Evolutionary conservation across 2,113 vertebrate species (phyloP), one percentile per base, ranked within the genome.

Genomic region (Dendropsophus ebraccatus): DNA sequence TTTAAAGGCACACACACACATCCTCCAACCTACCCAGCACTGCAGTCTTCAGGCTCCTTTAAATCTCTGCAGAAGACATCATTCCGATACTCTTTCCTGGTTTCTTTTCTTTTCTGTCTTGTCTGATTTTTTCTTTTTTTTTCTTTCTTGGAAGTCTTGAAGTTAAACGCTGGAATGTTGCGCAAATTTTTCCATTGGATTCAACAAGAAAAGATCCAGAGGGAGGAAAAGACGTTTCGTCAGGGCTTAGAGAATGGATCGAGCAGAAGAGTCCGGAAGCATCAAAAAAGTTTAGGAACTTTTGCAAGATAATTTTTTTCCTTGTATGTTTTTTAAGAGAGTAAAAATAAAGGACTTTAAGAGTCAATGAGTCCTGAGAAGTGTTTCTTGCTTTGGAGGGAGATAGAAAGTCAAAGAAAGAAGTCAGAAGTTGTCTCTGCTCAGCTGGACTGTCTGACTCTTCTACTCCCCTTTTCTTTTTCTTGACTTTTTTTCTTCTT

Each of bases 141-240:
- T 52, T 72, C 4, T 4, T 11, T 37, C 32, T 37, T 23, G 28
- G 62, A 86, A 25, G 62, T 80, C 62, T 60, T 37, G 47, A 19
- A 79, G 75, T 16, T 50, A 80, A 81, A 81, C 1, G 49, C 37
- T 74, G 77, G 78, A 87, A 87, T 74, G 77, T 65, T 74, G 81
- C 54, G 73, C 77, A 81, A 73, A 62, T 28, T 87, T 81, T 87
- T 87, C 85, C 85, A 87, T 81, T 81, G 37, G 77, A 50, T 81
- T 86, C 60, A 73, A 81, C 47, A 58, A 41, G 21, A 45, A 72
- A 45, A 45, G 52, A 62, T 72, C 37, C 78, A 23, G 77, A 77
- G 45, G 65, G 21, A 47, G n/a, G 28, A 45, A 35, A 41, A 19
- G 7, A 21, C 19, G 49, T 70, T 80, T 73, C n/a, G n/a, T n/a